Base-by-base conservation (phyloP, 2,888 invertebrate species). In the Clitarchus hookeri region DNA sequence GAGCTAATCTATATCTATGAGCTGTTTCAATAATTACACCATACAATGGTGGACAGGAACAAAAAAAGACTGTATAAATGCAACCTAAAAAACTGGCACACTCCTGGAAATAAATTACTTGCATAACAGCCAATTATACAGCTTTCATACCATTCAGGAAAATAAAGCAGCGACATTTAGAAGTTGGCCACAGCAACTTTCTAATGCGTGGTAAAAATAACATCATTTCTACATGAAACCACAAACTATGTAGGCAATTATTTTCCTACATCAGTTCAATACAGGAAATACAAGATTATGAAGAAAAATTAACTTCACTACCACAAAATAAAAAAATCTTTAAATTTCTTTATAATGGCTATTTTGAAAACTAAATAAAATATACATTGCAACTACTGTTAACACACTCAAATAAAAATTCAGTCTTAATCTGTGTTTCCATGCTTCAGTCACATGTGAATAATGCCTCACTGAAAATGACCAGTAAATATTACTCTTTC, bases 21-120 rank as follows among this genome's bases (percentile, higher is more conserved):
- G 65, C 65, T n/a, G 65, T 65, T 65, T 65, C 6, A 1, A 65
- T 19, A 65, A 53, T 53, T 23, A 65, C 65, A 65, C 65, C 65
- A 65, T 65, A 65, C n/a, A 65, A 65, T 65, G 65, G 65, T 65
- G 65, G 65, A 65, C 65, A 65, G 65, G 65, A 65, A 65, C 65
- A 65, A 48, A 65, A 65, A 65, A 36, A 36, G 36, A 65, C 65
- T 65, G 65, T 65, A 65, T 65, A 65, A 65, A 65, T 65, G 65
- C 65, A 65, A 65, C 65, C 65, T 65, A 65, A 65, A 65, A 65
- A 65, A 65, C 23, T 65, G 65, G 8, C 65, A 65, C n/a, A 16
- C 65, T 65, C 65, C 65, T 23, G 65, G 65, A 65, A 65, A 65
- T 65, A 65, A 65, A 65, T 65, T 65, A 65, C 65, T 65, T 23